Evolutionary conservation across 2,888 invertebrate genomes (phyloP).

Genomic region (Ormia ochracea): DNA sequence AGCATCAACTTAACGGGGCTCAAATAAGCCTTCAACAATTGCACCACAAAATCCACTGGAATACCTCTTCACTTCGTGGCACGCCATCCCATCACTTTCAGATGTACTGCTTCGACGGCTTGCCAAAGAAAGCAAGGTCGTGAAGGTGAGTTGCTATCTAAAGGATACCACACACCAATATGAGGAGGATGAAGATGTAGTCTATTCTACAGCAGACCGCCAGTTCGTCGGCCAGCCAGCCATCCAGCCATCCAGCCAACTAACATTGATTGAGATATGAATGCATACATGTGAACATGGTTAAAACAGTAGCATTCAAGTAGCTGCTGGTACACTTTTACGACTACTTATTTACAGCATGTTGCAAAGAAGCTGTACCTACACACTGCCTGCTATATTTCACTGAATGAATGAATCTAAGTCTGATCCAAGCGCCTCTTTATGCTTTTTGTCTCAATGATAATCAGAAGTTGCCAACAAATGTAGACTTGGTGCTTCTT

Average conservation of each 20-base stretch:
- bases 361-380: conserved; percentile 29
- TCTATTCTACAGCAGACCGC: not conserved
- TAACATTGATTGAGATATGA: conserved; percentile 64
- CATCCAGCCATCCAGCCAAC: not conserved
- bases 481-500: conserved; percentile 1
- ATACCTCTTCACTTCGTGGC: not conserved
- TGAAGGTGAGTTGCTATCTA: conserved; percentile 66
- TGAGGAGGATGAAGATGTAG: conserved; percentile 40
- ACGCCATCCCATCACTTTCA: conserved; percentile 11
- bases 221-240: not conserved
- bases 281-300: conserved; percentile 63
- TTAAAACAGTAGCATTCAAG: conserved; percentile 65
- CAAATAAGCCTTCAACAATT: conserved; percentile 47
- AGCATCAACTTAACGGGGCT: conserved; percentile 44
- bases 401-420: conserved; percentile 48
- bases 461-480: conserved; percentile 61
- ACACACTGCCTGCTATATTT: not conserved
- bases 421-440: conserved; percentile 47
- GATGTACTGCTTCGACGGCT: not conserved
- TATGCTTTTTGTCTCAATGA: conserved; percentile 55
- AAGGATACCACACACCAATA: conserved; percentile 17
- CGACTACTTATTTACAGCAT: conserved; percentile 53
- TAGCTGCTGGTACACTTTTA: conserved; percentile 51
- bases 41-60: conserved; percentile 26
- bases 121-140: conserved; percentile 65